Base-by-base conservation (phyloP, 2,888 invertebrate species). In the Pinctada fucata region DNA sequence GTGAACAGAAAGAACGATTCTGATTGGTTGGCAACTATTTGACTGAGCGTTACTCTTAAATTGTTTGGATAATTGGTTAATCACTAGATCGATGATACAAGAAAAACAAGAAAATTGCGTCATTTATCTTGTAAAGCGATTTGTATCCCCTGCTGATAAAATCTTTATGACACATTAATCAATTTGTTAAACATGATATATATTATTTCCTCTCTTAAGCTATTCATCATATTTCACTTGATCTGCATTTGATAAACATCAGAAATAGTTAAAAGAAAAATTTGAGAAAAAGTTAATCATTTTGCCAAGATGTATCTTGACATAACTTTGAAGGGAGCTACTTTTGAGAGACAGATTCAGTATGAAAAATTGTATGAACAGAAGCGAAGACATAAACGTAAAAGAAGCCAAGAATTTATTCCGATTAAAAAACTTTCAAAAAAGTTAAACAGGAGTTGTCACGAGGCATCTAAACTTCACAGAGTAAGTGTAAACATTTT, bases 261-360 rank as follows among this genome's bases (percentile, higher is more conserved):
- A 31, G 31, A 31, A 31, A 31, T 31, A 31, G 31, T 31, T 31
- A 31, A 31, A 31, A 31, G 31, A 31, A 31, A 31, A 31, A 31
- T 31, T 31, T 31, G 31, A 31, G 31, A 31, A 31, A 31, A 31
- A 31, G 31, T 31, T 31, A 31, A 31, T 31, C 31, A 31, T 31
- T 31, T 31, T 31, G 31, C 8, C 58, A 58, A 58, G 8, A 79
- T 80, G 80, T 80, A 75, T 75, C 63, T 80, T 68, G 80, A 80
- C 51, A 72, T 78, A 31, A 78, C 78, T 13, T 68, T 80, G 2
- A 80, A 72, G 65, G 75, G 77, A 47, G 65, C 75, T 49, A 67
- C 69, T 49, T 58, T 78, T 63, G 79, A 79, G 51, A 72, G 73
- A 73, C 79, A 76, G 50, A 68, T 75, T 45, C 76, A 79, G 67